These are phyloP conservation scores for Arrhamphus sclerolepis DNA, from an alignment of 2,797 vertebrate species.

Conservation along the genomic window DNA sequence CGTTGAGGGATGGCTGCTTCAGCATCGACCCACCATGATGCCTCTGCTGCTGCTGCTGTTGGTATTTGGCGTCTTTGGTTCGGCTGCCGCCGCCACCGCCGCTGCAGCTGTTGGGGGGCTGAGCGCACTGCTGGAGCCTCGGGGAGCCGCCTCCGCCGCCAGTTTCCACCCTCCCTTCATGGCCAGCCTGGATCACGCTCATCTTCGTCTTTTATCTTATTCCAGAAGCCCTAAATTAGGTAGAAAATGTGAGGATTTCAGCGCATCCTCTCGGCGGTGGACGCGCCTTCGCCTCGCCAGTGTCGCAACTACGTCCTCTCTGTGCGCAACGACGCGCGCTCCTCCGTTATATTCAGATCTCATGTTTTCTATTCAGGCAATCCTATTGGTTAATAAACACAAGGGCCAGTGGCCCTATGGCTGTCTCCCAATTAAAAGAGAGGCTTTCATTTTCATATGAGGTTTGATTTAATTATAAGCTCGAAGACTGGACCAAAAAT, in stretches of 20 bases:
- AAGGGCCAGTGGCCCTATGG: constrained; percentile 26
- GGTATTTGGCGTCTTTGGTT: constrained; percentile 72
- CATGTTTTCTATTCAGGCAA: constrained; percentile 44
- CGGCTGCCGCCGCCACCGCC: constrained; percentile 62
- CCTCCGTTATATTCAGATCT: constrained; percentile 27
- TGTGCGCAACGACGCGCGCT: constrained; percentile 57
- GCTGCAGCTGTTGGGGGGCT: constrained; percentile 25
- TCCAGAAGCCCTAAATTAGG: constrained; percentile 9
- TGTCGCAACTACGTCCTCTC: constrained; percentile 65
- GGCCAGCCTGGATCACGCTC: constrained; percentile 67
- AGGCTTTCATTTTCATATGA: too few species aligned
- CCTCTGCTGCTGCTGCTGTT: constrained; percentile 69
- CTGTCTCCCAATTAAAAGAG: too few species aligned
- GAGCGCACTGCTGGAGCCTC: constrained; percentile 58
- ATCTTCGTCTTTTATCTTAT: constrained; percentile 43
- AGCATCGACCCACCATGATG: constrained; percentile 73
- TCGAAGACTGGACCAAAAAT: too few species aligned
- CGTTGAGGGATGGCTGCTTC: constrained; percentile 74
- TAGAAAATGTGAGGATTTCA: constrained; percentile 7
- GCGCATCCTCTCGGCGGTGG: constrained; percentile 57
- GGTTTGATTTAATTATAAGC: too few species aligned
- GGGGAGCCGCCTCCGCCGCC: constrained; percentile 64
- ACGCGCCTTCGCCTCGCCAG: constrained; percentile 39
- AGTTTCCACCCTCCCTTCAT: constrained; percentile 71
- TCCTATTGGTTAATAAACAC: constrained; percentile 60